These are phyloP conservation scores for Alca torda DNA, from an alignment of 2,797 vertebrate genomes.

Conservation along the genomic window DNA sequence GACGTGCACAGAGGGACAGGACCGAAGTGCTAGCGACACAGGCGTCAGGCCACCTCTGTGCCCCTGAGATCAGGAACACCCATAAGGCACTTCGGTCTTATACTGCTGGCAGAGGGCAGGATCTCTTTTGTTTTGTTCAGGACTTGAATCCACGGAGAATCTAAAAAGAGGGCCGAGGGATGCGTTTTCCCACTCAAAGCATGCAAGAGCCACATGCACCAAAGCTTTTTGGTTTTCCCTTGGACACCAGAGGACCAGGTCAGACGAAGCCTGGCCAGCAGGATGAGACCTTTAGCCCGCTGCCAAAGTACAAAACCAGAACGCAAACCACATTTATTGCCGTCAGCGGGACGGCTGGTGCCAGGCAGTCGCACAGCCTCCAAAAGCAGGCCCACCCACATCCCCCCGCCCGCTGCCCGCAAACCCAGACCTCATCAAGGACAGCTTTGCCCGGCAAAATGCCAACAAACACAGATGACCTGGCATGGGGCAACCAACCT, in stretches of 20 bases:
- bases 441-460: neutral
- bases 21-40: neutral
- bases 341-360: neutral
- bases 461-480: neutral
- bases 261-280: neutral
- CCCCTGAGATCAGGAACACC: neutral
- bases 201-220: neutral
- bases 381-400: neutral
- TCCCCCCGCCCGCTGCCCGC: neutral
- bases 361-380: neutral
- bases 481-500: rapidly evolving
- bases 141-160: neutral
- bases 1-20: neutral
- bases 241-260: neutral
- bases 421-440: neutral
- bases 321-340: neutral
- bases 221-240: neutral
- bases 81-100: neutral
- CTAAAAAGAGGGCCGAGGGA: neutral
- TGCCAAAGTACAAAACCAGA: neutral
- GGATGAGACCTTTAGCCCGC: neutral
- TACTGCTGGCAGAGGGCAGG: neutral
- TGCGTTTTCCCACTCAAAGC: neutral
- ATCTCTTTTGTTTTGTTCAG: neutral
- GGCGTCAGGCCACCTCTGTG: neutral